A percentile compares a stretch with the other conserved stretches of the same genome.
Conservation (phyloP, 1,140 invertebrate species). For the Sarcophaga peregrina region DNA sequence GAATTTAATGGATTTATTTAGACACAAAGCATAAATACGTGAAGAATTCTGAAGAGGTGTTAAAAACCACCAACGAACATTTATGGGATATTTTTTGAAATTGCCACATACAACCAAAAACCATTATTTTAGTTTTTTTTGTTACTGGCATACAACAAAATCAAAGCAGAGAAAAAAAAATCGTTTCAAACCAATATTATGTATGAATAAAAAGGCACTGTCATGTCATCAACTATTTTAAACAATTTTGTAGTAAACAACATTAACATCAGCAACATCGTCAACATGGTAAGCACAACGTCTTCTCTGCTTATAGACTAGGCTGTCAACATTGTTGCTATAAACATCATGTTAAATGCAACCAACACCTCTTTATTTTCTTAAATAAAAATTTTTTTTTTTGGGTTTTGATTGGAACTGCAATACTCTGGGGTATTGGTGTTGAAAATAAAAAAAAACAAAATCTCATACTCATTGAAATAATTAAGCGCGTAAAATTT, state of each 20-base stretch:
- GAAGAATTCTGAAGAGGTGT: conserved; percentile 2
- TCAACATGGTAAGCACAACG: not conserved
- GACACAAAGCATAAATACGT: not conserved
- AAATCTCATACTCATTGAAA: not conserved
- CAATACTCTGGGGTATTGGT: not conserved
- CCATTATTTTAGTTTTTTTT: no score
- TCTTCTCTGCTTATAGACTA: not conserved
- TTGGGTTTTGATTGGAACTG: not conserved
- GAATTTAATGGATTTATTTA: not conserved
- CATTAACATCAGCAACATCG: not conserved
- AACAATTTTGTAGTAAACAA: not conserved
- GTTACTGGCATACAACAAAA: not conserved
- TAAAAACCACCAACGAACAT: not conserved
- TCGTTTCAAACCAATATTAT: not conserved
- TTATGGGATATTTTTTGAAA: not conserved
- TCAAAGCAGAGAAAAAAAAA: not conserved
- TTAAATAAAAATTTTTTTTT: not conserved
- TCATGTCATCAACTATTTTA: conserved; percentile 11
- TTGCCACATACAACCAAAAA: not conserved
- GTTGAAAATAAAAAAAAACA: not conserved
- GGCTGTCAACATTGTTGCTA: conserved; percentile 3
- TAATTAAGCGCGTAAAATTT: conserved; percentile 1
- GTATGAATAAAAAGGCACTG: not conserved
- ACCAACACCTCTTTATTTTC: conserved; percentile 1
- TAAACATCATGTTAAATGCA: not conserved